These are phyloP conservation scores for Oncorhynchus tshawytscha DNA, from an alignment of 2,113 vertebrate species.

Conservation along the genomic window DNA sequence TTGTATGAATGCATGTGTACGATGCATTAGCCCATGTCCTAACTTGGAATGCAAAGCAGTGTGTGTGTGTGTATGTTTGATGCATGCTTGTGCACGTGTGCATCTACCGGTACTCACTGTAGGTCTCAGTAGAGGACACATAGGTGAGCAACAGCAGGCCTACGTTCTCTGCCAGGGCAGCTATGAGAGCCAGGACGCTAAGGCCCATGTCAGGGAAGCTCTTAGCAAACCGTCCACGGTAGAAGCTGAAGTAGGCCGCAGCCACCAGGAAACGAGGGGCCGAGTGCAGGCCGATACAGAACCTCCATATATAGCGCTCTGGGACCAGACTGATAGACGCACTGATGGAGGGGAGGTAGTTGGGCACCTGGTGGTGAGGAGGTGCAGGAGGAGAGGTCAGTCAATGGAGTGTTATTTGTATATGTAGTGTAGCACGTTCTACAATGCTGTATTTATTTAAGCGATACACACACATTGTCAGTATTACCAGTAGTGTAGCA, in stretches of 20 bases:
- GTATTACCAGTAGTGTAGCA: no score
- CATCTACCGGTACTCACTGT: constrained; percentile 73
- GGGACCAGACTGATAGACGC: constrained; percentile 86
- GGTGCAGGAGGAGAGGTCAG: not conserved
- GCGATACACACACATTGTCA: not conserved
- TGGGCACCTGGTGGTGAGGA: constrained; percentile 77
- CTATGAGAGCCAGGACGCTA: constrained; percentile 72
- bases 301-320: constrained; percentile 90
- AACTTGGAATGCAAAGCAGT: no score
- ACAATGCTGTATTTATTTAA: no score
- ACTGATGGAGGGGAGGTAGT: constrained; percentile 96
- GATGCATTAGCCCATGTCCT: no score
- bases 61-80: no score
- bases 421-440: no score
- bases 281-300: constrained; percentile 88
- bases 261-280: constrained; percentile 85
- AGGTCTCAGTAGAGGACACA: constrained; percentile 86
- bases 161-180: constrained; percentile 80
- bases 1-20: not conserved
- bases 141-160: constrained; percentile 90
- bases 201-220: constrained; percentile 71
- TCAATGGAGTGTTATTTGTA: no score
- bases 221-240: constrained; percentile 68
- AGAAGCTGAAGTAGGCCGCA: constrained; percentile 84
- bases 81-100: no score